These are phyloP conservation scores for Loriculus beryllinus DNA, from an alignment of 2,797 vertebrate species.

Conservation along the genomic window DNA sequence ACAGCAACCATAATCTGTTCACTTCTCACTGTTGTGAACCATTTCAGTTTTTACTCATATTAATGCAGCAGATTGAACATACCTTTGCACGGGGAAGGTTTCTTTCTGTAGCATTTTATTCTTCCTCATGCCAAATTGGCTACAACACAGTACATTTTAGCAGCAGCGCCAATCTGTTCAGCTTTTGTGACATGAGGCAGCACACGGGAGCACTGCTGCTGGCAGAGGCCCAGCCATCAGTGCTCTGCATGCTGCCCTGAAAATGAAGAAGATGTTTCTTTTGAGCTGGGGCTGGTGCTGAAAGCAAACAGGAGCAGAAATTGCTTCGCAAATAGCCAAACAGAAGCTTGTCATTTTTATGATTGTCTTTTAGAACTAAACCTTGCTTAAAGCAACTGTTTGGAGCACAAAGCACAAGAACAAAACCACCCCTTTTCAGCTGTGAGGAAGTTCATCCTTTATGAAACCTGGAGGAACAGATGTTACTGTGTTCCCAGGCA, in stretches of 20 bases:
- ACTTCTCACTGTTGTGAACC: not conserved
- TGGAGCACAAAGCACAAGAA: not conserved
- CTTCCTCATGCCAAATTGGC: not conserved
- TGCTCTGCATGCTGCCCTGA: not conserved
- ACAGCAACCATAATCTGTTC: not conserved
- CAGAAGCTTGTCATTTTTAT: not conserved
- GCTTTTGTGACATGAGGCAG: not conserved
- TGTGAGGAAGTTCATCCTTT: not conserved
- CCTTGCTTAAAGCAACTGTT: not conserved
- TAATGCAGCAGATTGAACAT: not conserved
- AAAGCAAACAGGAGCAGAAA: not conserved
- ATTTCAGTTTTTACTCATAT: not conserved
- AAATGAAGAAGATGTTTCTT: fast-evolving
- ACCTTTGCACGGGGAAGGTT: not conserved
- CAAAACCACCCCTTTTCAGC: not conserved
- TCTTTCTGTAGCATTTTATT: not conserved
- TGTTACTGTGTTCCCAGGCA: not conserved
- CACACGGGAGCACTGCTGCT: fast-evolving
- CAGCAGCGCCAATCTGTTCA: not conserved
- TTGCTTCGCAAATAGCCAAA: not conserved
- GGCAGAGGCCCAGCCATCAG: fast-evolving
- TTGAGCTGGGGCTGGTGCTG: not conserved
- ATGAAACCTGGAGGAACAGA: slow-evolving; percentile 16
- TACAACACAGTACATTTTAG: not conserved
- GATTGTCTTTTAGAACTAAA: not conserved